Conservation (phyloP, 2,797 vertebrate species). For the Avahi laniger region DNA sequence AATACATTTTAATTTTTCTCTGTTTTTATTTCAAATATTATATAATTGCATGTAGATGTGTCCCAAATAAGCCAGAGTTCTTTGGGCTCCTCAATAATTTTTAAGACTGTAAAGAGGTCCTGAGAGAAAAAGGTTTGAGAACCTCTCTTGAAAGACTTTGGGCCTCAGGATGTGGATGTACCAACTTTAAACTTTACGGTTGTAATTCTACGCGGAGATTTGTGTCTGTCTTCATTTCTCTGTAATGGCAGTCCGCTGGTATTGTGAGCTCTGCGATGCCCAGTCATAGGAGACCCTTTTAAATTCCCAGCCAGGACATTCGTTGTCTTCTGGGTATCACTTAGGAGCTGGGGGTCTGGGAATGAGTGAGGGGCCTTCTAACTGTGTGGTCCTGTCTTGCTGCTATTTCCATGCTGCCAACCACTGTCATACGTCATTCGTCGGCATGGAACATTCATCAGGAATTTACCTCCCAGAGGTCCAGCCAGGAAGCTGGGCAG, state of each 20-base stretch:
- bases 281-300: not conserved
- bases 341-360: no score
- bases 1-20: not conserved
- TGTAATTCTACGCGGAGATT: not conserved
- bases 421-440: not conserved
- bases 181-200: not conserved
- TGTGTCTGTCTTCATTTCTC: not conserved
- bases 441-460: not conserved
- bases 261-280: not conserved
- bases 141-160: not conserved
- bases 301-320: not conserved
- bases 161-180: not conserved
- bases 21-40: slow-evolving; percentile 15
- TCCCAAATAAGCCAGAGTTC: not conserved
- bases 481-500: not conserved
- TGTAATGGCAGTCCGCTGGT: not conserved
- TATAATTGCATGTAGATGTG: not conserved
- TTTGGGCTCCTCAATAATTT: not conserved
- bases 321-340: not conserved
- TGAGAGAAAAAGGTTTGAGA: not conserved
- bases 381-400: not conserved
- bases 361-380: not conserved
- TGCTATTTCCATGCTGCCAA: not conserved
- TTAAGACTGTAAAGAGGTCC: not conserved
- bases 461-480: not conserved